These are phyloP conservation scores for Prunella himalayana DNA, from an alignment of 2,113 vertebrate genomes.

Conservation along the genomic window DNA sequence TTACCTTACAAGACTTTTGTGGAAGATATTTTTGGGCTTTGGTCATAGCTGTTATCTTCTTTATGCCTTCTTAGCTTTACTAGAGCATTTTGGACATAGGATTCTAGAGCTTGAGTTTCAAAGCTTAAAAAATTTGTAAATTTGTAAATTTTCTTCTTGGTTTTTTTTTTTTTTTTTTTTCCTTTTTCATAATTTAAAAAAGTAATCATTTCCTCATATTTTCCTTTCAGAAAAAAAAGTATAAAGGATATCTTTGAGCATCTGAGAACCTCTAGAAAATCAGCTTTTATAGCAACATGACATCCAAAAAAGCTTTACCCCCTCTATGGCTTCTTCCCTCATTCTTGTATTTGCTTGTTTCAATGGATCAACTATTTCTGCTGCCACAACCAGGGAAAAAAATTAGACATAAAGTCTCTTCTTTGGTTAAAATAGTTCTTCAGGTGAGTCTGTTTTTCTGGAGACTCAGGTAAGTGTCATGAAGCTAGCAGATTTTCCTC, in stretches of 20 bases:
- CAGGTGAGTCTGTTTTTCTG: not conserved
- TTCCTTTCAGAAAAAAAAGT: not conserved
- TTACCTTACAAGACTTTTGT: not conserved
- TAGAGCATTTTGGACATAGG: not conserved
- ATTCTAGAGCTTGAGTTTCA: not conserved
- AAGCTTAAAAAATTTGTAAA: not conserved
- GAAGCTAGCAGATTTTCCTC: not conserved
- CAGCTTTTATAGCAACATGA: not conserved
- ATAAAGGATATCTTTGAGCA: not conserved
- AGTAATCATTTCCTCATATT: not conserved
- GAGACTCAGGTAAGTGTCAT: not conserved
- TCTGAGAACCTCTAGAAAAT: not conserved
- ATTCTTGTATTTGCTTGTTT: not conserved
- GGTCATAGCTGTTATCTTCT: not conserved
- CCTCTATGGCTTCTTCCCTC: not conserved
- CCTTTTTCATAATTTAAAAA: not conserved
- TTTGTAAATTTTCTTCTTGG: not conserved
- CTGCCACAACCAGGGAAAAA: not conserved
- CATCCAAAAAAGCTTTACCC: not conserved
- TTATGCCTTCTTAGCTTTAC: not conserved
- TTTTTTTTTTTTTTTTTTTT: not conserved
- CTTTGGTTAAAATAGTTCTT: not conserved
- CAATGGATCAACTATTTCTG: not conserved
- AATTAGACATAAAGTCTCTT: not conserved
- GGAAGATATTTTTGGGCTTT: not conserved